A percentile compares a stretch with the other conserved stretches of the same genome.
Evolutionary conservation across 2,113 vertebrate genomes (phyloP).

Genomic region (Heterotilapia buettikoferi): DNA sequence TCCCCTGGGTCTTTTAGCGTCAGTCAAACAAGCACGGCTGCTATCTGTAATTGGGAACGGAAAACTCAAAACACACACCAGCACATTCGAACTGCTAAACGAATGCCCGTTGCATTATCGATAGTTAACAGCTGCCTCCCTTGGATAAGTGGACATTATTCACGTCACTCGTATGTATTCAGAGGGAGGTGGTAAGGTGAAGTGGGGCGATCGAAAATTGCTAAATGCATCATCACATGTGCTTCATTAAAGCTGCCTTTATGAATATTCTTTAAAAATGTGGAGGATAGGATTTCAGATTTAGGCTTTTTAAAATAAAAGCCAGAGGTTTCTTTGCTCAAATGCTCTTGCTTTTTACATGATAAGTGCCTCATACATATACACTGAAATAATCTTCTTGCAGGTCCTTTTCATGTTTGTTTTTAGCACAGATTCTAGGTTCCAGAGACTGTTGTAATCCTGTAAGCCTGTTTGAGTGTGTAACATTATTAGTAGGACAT

Average conservation of each 20-base stretch:
- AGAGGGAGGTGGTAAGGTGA: not conserved
- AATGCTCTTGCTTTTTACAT: not conserved
- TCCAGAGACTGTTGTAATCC: slow-evolving; percentile 54
- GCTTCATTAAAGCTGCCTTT: not conserved
- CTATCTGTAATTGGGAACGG: slow-evolving; percentile 38
- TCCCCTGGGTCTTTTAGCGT: slow-evolving; percentile 20
- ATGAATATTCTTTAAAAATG: not conserved
- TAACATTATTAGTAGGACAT: slow-evolving; percentile 55
- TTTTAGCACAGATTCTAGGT: slow-evolving; percentile 39
- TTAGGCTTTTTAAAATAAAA: slow-evolving; percentile 1
- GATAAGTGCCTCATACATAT: slow-evolving; percentile 8
- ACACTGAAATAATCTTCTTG: slow-evolving; percentile 16
- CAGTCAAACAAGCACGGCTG: slow-evolving; percentile 21
- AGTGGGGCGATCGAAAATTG: not conserved
- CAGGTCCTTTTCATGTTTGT: slow-evolving; percentile 40
- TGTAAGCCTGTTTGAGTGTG: slow-evolving; percentile 50
- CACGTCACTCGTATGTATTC: not conserved
- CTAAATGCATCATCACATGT: not conserved
- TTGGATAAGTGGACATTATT: slow-evolving; percentile 27
- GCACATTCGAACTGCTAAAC: slow-evolving; percentile 6
- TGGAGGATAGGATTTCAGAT: not conserved
- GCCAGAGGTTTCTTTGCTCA: not conserved
- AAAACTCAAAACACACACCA: not conserved
- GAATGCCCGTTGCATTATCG: slow-evolving; percentile 16
- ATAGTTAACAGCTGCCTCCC: slow-evolving; percentile 29